phyloP scores from a whole-genome alignment of 1,140 invertebrate genomes.

The Lordiphosa collinella region DNA sequence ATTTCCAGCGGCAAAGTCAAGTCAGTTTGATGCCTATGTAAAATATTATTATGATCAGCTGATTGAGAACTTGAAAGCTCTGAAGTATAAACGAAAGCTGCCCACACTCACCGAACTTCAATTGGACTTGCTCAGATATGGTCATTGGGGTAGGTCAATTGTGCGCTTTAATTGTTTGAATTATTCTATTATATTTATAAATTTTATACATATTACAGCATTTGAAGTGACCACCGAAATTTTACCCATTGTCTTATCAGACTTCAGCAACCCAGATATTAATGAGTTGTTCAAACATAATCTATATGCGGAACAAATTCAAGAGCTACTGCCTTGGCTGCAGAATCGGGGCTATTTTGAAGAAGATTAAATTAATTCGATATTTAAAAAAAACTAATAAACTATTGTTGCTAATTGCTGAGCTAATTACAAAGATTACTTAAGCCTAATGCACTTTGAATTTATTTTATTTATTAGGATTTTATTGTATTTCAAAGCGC shows the following conservation, averaged over 20 bases:
- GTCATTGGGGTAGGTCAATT: conserved; percentile 40
- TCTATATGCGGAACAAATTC: conserved; percentile 26
- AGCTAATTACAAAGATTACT: too few relatives aligned
- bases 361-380: conserved; percentile 9
- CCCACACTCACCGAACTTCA: conserved; percentile 57
- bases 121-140: conserved; percentile 44
- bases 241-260: conserved; percentile 37
- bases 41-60: conserved; percentile 46
- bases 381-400: too few relatives aligned
- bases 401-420: too few relatives aligned
- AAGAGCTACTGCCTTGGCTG: conserved; percentile 52
- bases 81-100: conserved; percentile 35
- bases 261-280: conserved; percentile 13
- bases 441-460: too few relatives aligned
- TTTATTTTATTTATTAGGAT: too few relatives aligned
- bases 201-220: conserved; percentile 13
- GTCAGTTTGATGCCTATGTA: conserved; percentile 36
- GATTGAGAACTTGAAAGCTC: conserved; percentile 16
- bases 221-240: conserved; percentile 44
- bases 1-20: conserved; percentile 39
- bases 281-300: conserved; percentile 36
- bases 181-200: neutral
- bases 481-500: too few relatives aligned
- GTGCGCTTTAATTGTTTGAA: neutral
- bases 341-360: conserved; percentile 61